Evolutionary conservation across 2,797 vertebrate genomes (phyloP), one percentile per base, ranked within the genome.

Genomic region (Loris lydekkerianus): DNA sequence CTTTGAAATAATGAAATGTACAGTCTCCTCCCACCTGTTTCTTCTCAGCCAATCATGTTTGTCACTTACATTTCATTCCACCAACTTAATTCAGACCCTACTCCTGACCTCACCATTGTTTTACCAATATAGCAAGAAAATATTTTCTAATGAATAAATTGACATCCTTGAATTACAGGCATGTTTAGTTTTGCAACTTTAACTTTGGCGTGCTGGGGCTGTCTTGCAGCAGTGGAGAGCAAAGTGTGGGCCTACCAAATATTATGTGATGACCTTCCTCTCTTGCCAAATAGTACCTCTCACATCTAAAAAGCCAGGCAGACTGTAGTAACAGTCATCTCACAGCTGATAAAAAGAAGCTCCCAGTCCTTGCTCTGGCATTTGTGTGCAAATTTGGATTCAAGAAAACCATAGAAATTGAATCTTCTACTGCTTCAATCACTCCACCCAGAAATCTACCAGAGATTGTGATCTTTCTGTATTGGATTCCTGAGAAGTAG

Each of bases 61-160:
- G 37, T 82, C n/a, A 34, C 73, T 17, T 89, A n/a, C 4, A 70
- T 86, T 94, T 95, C 15, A 60, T 80, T 77, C 25, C 10, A 70
- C 11, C 31, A 77, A 23, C 4, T 91, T 76, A 69, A 58, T 85
- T 92, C 6, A 40, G 21, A 13, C 58, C 46, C 82, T 89, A 75
- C 15, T 83, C 10, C 60, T 89, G 34, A 76, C 15, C 17, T 95
- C 15, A 37, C 72, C 46, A 65, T 70, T 93, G 25, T 87, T 81
- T 85, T 49, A 53, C 13, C 17, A 23, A 27, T 58, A 77, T 61
- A 72, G 37, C 46, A 15, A 75, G 60, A 93, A 89, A 86, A 25
- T 83, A 53, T 31, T 76, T 93, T 95, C 58, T 70, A 84, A 81
- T 61, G 49, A 89, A 70, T 86, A 93, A 69, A 40, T 49, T 94